Base-by-base conservation (phyloP, 2,797 vertebrate genomes). In the Ciconia nigra region DNA sequence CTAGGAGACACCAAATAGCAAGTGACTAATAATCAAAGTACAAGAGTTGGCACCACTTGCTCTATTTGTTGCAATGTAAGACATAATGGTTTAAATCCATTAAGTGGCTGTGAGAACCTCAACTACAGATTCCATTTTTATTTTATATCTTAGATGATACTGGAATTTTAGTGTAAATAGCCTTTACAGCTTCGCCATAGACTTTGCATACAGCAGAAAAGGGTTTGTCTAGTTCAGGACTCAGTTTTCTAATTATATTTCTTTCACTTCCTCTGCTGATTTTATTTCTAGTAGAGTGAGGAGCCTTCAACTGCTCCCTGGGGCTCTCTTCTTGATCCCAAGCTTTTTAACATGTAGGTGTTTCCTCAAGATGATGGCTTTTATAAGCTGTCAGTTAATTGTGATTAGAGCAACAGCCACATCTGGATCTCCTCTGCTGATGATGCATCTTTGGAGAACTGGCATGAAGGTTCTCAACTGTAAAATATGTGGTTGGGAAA, bases 201-300 rank as follows among this genome's bases (percentile, higher is more conserved):
- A 65, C 25, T 83, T 72, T 80, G 65, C 80, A 93, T 76, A 69
- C 10, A 62, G 52, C 19, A 97, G 51, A 71, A 81, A 52, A 77
- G 24, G 18, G 15, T 74, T 93, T 81, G n/a, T 72, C 41, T 66
- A 12, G 12, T 80, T 87, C 69, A 94, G 90, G 74, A 76, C n/a
- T 89, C 62, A n/a, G 57, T 91, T 91, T 83, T 87, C 78, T 72
- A 87, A 92, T 82, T 76, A n/a, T 89, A 78, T 83, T 88, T 66
- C n/a, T 87, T 96, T 96, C 63, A 93, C 39, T 91, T 95, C 85
- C 83, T 87, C 41, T 81, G 20, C 22, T 82, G 49, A 66, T 87
- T 93, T 83, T 94, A 70, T 78, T 88, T 93, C 79, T 92, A 71
- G 35, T 71, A n/a, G 49, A 52, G 12, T 54, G n/a, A 57, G 33